Evolutionary conservation across 1,140 invertebrate genomes (phyloP), one percentile per base, ranked within the genome.

Genomic region (Heliothis virescens): DNA sequence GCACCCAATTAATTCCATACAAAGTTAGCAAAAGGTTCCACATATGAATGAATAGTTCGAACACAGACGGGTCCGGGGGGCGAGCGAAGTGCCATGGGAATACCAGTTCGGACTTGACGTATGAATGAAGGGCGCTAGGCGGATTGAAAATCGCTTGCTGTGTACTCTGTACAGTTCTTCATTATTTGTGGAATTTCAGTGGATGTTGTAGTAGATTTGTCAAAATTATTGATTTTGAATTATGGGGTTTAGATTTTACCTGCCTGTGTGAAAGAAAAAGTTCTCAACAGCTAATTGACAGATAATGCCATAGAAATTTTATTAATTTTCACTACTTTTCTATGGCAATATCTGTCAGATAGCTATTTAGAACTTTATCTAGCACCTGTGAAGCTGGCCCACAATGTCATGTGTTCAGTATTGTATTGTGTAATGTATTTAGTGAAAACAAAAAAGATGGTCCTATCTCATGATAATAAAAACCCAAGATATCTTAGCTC

Each of bases 141-240:
- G 67, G 53, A 71, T 71, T 50, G 67, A 71, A 71, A 71, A 71
- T 71, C 26, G 67, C 48, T 71, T 50, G 67, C 67, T 53, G 18
- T 71, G 15, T 21, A 12, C 26, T 53, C 65, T 71, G 48, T 71
- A 53, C 48, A 26, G 67, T 71, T 71, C 67, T 53, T 71, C 48
- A 71, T 71, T 71, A 71, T 67, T 67, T 48, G n/a, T n/a, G 63
- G 11, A 21, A 48, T 48, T 67, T 48, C 41, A 41, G 15, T 13
- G 41, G 0, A 67, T 67, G 13, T 67, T 67, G 47, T 21, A 41
- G 12, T 65, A n/a, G 41, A 16, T 29, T 59, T 12, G 11, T 11
- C 21, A 15, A 5, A 4, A 9, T 9, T 3, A 47, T 47, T 47
- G 2, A 16, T 65, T 41, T 47, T 11, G 29, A 9, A n/a, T 4